These are phyloP conservation scores for Antedon mediterranea DNA, from an alignment of 53 echinoderm and acorn worm species.

Conservation along the genomic window DNA sequence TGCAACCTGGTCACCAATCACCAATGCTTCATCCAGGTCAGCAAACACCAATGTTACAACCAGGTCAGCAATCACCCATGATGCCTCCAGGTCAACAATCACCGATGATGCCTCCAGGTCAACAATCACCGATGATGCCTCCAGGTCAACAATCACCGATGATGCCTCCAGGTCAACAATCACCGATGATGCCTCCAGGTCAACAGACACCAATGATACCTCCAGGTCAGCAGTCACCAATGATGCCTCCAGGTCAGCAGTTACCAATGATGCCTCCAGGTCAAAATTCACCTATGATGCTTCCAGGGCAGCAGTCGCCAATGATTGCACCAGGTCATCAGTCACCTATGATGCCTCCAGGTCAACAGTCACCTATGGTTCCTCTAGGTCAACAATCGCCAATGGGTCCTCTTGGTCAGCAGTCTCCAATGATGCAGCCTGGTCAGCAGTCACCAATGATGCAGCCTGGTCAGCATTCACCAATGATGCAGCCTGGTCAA, in stretches of 20 bases:
- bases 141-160: conserved; percentile 37
- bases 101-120: conserved; percentile 15
- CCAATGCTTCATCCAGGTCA: conserved; percentile 21
- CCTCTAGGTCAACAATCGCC: conserved; percentile 3
- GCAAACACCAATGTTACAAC: conserved; percentile 55
- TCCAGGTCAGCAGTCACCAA: neutral
- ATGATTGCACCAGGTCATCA: conserved; percentile 19
- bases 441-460: conserved; percentile 61
- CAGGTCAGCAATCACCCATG: conserved; percentile 37
- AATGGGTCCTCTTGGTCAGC: conserved; percentile 32
- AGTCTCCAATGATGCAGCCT: conserved; percentile 49
- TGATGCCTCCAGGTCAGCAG: conserved; percentile 28
- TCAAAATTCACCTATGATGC: conserved; percentile 37
- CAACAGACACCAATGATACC: conserved; percentile 37
- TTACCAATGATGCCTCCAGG: conserved; percentile 48
- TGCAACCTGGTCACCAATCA: conserved; percentile 9
- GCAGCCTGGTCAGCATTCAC: conserved; percentile 2
- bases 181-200: conserved; percentile 21
- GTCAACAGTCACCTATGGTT: conserved; percentile 47
- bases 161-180: conserved; percentile 19
- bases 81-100: conserved; percentile 16
- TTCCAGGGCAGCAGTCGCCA: conserved; percentile 19
- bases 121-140: conserved; percentile 56
- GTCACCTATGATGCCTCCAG: conserved; percentile 48
- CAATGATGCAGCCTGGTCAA: conserved; percentile 3